A percentile compares a stretch with the other conserved stretches of the same genome.
These are phyloP conservation scores for Okapia johnstoni DNA, from an alignment of 2,113 vertebrate species.

Conservation along the genomic window DNA sequence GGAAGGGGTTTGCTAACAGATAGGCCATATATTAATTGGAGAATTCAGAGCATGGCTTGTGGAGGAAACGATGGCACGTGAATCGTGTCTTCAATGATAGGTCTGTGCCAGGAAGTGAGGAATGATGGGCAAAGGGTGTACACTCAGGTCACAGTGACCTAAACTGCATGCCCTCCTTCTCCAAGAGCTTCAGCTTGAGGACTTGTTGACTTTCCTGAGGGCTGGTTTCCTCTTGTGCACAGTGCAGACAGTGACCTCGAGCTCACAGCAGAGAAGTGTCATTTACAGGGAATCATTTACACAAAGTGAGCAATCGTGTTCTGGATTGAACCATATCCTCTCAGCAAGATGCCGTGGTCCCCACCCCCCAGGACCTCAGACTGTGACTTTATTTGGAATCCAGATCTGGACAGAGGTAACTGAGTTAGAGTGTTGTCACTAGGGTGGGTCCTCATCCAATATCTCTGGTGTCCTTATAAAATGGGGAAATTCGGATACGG, in stretches of 20 bases:
- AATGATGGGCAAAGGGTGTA: no score
- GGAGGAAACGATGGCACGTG: neutral
- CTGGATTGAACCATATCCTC: fast-evolving
- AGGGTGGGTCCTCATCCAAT: neutral
- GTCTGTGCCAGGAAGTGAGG: neutral
- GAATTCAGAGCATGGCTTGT: no score
- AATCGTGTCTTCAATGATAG: neutral
- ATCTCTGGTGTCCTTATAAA: neutral
- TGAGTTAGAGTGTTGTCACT: neutral
- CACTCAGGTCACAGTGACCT: neutral
- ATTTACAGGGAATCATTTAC: neutral
- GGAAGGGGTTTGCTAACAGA: fast-evolving
- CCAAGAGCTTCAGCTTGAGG: no score
- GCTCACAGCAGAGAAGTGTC: no score
- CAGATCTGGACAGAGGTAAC: fast-evolving
- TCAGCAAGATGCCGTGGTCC: neutral
- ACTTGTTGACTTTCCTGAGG: neutral
- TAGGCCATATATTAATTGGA: no score
- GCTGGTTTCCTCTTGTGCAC: neutral
- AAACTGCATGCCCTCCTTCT: neutral
- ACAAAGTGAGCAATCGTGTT: fast-evolving
- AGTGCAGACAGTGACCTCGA: neutral
- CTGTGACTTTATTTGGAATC: neutral
- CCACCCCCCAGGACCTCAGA: neutral
- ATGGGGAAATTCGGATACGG: no score